A percentile compares a stretch with the other conserved stretches of the same genome.
Conservation (phyloP, 1,140 invertebrate species). For the Phenacoccus solenopsis region DNA sequence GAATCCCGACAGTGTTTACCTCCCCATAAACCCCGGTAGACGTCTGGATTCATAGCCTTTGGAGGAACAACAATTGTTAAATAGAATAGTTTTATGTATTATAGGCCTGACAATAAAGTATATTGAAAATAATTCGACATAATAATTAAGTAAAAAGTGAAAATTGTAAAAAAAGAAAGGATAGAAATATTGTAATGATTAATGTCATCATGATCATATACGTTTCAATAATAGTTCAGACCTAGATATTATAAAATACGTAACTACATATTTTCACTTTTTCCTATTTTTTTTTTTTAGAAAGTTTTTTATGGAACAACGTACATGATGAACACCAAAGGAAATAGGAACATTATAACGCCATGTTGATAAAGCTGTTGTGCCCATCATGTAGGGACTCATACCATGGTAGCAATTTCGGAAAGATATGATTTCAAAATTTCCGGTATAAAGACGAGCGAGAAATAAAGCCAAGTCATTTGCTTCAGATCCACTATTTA, state of each 20-base stretch:
- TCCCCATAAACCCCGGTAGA: constrained; percentile 78
- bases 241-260: too few relatives aligned
- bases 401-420: constrained; percentile 84
- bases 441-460: constrained; percentile 67
- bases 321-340: constrained; percentile 59
- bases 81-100: background rate
- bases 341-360: constrained; percentile 54
- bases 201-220: too few relatives aligned
- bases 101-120: too few relatives aligned
- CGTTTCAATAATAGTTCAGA: too few relatives aligned
- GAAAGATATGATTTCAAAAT: constrained; percentile 73
- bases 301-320: too few relatives aligned
- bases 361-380: constrained; percentile 69
- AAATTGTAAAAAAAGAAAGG: too few relatives aligned
- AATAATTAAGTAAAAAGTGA: too few relatives aligned
- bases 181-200: too few relatives aligned
- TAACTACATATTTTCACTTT: too few relatives aligned
- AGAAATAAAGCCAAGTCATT: constrained; percentile 87
- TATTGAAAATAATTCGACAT: too few relatives aligned
- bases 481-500: constrained; percentile 94
- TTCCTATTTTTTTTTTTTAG: too few relatives aligned
- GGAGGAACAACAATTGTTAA: too few relatives aligned
- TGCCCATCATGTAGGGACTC: constrained; percentile 64
- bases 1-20: constrained; percentile 78
- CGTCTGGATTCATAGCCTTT: constrained; percentile 71